phyloP scores from a whole-genome alignment of 1,140 invertebrate genomes.

The Euborellia annulipes region DNA sequence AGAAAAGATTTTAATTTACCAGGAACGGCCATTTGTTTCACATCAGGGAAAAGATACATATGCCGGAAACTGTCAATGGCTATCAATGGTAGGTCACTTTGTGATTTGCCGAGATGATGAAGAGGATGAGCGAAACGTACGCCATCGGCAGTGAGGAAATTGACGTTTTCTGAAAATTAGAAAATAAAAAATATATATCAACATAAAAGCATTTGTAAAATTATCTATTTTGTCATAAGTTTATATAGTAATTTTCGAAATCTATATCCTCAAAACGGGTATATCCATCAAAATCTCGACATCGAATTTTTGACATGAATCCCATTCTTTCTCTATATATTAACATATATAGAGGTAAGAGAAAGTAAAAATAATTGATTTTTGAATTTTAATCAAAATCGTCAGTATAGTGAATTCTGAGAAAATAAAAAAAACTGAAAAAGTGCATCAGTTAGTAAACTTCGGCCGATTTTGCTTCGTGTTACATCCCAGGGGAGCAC shows the following conservation, averaged over 20 bases:
- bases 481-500: too few relatives aligned
- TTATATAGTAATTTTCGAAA: not conserved
- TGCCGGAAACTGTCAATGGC: constrained; percentile 98
- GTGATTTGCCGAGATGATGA: constrained; percentile 88
- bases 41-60: constrained; percentile 90
- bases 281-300: not conserved
- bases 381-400: too few relatives aligned
- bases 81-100: constrained; percentile 82
- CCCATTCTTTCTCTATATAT: too few relatives aligned
- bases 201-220: not conserved
- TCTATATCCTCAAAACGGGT: not conserved
- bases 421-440: too few relatives aligned
- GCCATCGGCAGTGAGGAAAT: constrained; percentile 94
- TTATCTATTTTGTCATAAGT: not conserved
- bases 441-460: too few relatives aligned
- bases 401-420: too few relatives aligned
- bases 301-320: too few relatives aligned
- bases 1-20: constrained; percentile 82
- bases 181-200: not conserved
- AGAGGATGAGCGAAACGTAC: constrained; percentile 93
- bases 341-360: too few relatives aligned
- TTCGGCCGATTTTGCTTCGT: too few relatives aligned
- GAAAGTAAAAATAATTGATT: too few relatives aligned
- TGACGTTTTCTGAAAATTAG: constrained; percentile 64
- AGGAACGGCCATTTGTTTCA: constrained; percentile 56